Percentiles rank a stretch among this genome's conserved stretches.
Conservation (phyloP, 2,888 invertebrate genomes). For the Trichopoda pennipes region DNA sequence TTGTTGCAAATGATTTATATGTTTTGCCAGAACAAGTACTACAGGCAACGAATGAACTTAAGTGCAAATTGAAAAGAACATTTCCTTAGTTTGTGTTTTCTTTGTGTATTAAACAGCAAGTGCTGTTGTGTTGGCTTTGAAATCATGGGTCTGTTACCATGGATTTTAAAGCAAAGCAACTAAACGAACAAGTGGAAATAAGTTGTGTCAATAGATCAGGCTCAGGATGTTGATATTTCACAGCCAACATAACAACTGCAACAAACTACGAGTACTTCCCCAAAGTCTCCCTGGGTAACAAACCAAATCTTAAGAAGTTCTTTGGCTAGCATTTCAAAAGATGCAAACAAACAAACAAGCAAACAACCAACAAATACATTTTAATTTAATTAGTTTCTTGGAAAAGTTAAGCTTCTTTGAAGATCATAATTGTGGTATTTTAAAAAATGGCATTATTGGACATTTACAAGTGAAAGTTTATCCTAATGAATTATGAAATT, state of each 20-base stretch:
- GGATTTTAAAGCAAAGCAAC: background rate
- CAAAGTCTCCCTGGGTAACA: background rate
- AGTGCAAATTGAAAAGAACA: constrained; percentile 20
- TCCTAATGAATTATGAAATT: constrained; percentile 10
- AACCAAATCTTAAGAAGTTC: constrained; percentile 11
- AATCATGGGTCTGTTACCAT: constrained; percentile 12
- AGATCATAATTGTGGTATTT: background rate
- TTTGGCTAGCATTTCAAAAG: background rate
- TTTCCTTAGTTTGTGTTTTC: constrained; percentile 29
- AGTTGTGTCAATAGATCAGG: constrained; percentile 67
- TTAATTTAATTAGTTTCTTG: constrained; percentile 8
- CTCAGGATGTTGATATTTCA: constrained; percentile 40
- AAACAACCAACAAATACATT: background rate
- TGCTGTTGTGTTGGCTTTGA: constrained; percentile 30
- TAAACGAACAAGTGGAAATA: constrained; percentile 61
- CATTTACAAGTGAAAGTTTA: constrained; percentile 37
- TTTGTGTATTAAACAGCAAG: constrained; percentile 10
- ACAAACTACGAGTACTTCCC: background rate
- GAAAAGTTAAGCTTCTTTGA: background rate
- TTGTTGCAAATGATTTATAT: constrained; percentile 22
- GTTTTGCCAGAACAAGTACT: constrained; percentile 21
- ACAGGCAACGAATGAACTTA: constrained; percentile 19
- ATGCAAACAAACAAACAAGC: no score
- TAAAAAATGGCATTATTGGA: background rate
- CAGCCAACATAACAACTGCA: background rate